These are phyloP conservation scores for Bombyx mori DNA, from an alignment of 1,140 invertebrate species.

Conservation along the genomic window ASM3026992v2 NC_085107.1:11112501-11113000, in stretches of 20 bases:
- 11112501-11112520: constrained; percentile 61
- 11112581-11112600: constrained; percentile 59
- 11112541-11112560: constrained; percentile 60
- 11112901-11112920: constrained; percentile 53
- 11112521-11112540: constrained; percentile 49
- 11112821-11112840: constrained; percentile 52
- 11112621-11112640: constrained; percentile 30
- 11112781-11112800: constrained; percentile 36
- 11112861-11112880: constrained; percentile 56
- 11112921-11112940: constrained; percentile 36
- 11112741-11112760: constrained; percentile 55
- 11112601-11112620: constrained; percentile 45
- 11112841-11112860: constrained; percentile 60
- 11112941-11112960: constrained; percentile 43
- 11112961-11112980: constrained; percentile 49
- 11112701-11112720: constrained; percentile 36
- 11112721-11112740: constrained; percentile 56
- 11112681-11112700: constrained; percentile 46
- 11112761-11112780: constrained; percentile 39
- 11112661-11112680: constrained; percentile 56
- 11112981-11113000: constrained; percentile 31
- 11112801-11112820: constrained; percentile 26
- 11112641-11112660: constrained; percentile 51
- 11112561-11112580: constrained; percentile 56
- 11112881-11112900: constrained; percentile 53